Evolutionary conservation across 2,797 vertebrate species (phyloP).

Genomic region (Hypotaenidia okinawae): DNA sequence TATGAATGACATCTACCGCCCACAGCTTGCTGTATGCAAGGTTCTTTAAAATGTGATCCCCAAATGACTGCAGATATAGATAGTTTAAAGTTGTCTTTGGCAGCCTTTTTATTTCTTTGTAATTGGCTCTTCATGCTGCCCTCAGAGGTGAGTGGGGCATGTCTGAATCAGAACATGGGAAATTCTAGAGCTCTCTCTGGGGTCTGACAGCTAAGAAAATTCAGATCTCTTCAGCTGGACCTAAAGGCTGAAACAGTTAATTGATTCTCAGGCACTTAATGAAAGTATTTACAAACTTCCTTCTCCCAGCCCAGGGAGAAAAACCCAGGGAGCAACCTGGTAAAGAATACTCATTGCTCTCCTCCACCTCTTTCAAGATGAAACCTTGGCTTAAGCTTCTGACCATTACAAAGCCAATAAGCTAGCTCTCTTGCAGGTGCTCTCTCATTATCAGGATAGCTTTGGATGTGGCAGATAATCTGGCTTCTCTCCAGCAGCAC

Average conservation of each 20-base stretch:
- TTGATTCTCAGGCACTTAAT: not conserved
- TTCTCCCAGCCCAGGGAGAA: not conserved
- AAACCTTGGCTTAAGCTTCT: not conserved
- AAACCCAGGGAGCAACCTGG: too few relatives aligned
- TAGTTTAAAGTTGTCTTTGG: not conserved
- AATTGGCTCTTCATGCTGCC: not conserved
- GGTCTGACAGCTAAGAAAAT: not conserved
- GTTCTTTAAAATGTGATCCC: not conserved
- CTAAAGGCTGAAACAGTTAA: not conserved
- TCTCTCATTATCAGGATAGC: not conserved
- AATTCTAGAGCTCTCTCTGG: not conserved
- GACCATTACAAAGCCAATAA: not conserved
- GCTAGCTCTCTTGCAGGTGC: not conserved
- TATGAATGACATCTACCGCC: not conserved
- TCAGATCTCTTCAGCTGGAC: not conserved
- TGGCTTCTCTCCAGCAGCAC: not conserved
- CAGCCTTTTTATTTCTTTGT: not conserved
- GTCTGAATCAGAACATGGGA: not conserved
- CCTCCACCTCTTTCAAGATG: not conserved
- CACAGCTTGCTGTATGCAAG: not conserved
- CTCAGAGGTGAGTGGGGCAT: not conserved
- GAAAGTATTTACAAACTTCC: not conserved
- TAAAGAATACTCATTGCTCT: not conserved
- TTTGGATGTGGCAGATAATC: not conserved
- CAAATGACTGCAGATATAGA: not conserved